Percentiles rank a stretch among this genome's conserved stretches.
Evolutionary conservation across 2,888 invertebrate species (phyloP).

Genomic region (Sympetrum striolatum): DNA sequence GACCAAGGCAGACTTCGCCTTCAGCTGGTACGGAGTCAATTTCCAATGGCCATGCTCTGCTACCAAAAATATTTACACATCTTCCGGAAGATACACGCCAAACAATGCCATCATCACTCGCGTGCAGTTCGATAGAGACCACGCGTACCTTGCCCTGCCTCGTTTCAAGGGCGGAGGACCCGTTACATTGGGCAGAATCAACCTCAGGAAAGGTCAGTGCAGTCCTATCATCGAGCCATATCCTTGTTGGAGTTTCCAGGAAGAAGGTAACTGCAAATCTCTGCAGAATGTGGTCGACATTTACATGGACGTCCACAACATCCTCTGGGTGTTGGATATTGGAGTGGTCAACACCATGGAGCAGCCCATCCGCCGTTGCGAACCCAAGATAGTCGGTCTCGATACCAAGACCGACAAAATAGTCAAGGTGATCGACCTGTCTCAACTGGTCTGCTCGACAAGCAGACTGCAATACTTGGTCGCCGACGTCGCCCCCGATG

Average conservation of each 20-base stretch:
- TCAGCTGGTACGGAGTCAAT: conserved; percentile 58
- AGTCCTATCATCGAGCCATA: conserved; percentile 45
- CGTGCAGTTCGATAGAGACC: conserved; percentile 66
- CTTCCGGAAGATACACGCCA: conserved; percentile 65
- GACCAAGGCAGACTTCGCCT: conserved; percentile 53
- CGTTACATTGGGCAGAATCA: conserved; percentile 57
- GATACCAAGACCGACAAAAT: conserved; percentile 65
- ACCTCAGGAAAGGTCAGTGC: background rate
- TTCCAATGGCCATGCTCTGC: conserved; percentile 67
- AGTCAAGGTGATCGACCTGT: conserved; percentile 45
- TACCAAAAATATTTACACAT: conserved; percentile 66
- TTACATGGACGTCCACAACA: conserved; percentile 66
- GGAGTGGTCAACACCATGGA: conserved; percentile 68
- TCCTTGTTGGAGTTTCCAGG: conserved; percentile 48
- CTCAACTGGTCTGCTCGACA: conserved; percentile 63
- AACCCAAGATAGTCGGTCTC: conserved; percentile 67
- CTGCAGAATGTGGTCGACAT: conserved; percentile 65
- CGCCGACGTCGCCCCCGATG: conserved; percentile 65
- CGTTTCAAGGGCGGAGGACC: conserved; percentile 47
- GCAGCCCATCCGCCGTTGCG: conserved; percentile 65
- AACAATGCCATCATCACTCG: conserved; percentile 69
- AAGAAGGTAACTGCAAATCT: conserved; percentile 49
- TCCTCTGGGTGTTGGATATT: conserved; percentile 68
- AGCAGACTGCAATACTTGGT: conserved; percentile 74
- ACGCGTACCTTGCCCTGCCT: conserved; percentile 67